Conservation (phyloP, 1,140 invertebrate species). For the Drosophila ogumai region DNA sequence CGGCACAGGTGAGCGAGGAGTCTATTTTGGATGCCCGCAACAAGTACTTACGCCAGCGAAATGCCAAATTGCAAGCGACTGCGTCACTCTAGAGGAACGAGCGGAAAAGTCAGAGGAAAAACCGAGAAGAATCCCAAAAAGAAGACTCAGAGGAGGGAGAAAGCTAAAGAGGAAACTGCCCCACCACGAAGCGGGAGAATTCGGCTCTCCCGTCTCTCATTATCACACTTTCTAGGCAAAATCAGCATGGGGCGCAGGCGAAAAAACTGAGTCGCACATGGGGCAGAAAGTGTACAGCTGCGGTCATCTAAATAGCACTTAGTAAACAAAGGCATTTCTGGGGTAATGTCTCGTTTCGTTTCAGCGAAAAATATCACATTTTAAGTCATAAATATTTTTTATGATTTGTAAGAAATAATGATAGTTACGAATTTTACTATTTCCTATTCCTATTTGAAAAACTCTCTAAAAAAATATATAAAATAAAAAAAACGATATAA, state of each 20-base stretch:
- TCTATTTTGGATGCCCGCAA: slow-evolving; percentile 67
- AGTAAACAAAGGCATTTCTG: neutral
- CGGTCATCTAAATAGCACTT: neutral
- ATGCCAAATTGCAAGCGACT: slow-evolving; percentile 75
- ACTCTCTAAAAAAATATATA: no score
- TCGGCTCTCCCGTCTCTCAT: neutral
- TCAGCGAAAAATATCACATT: neutral
- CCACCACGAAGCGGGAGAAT: slow-evolving; percentile 35
- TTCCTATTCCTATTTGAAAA: no score
- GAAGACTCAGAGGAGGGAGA: neutral
- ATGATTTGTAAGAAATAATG: no score
- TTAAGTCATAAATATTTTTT: no score
- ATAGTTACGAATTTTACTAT: no score
- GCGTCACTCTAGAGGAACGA: slow-evolving; percentile 54
- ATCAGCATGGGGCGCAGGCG: slow-evolving; percentile 60
- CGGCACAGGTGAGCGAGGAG: slow-evolving; percentile 63
- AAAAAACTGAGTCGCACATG: slow-evolving; percentile 22
- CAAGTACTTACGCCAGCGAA: slow-evolving; percentile 56
- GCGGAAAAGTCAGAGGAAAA: slow-evolving; percentile 5
- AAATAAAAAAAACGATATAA: no score
- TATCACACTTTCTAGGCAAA: slow-evolving; percentile 13
- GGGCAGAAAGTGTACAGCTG: slow-evolving; percentile 17
- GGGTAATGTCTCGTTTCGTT: neutral
- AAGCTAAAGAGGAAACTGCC: slow-evolving; percentile 21
- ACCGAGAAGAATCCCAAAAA: neutral